Evolutionary conservation across 2,888 invertebrate species (phyloP), one percentile per base, ranked within the genome.

Genomic region (Netelia melanura): DNA sequence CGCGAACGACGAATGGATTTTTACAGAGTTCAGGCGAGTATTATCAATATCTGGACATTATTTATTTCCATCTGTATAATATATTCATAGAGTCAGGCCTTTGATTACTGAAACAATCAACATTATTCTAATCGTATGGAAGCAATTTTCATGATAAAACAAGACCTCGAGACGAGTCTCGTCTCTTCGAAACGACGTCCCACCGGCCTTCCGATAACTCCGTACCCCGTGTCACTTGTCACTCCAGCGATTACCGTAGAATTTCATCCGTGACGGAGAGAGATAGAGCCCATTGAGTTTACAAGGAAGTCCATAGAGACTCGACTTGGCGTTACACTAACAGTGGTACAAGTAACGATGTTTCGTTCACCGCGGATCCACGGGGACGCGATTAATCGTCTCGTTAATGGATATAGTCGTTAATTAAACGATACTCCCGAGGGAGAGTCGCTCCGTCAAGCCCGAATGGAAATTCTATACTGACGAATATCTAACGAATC

Each of bases 401-500:
- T 88, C 86, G 88, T 90, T 90, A 88, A 90, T 89, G 88, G 88
- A 85, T 81, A 82, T 81, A 87, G 88, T 90, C 89, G 89, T 91
- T 91, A 90, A 89, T 90, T 89, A 90, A 86, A 88, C 76, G 82
- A 84, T 86, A 70, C 76, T 79, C 82, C 77, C 81, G 86, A 76
- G 86, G 74, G 87, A 84, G 82, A n/a, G 30, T 72, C 25, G 65
- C 17, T 43, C 1, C 17, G 6, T 11, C 58, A 30, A 58, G 75
- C 52, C 21, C 65, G 21, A 70, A 78, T 38, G 71, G 38, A 38
- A 64, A 67, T 64, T 54, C 54, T 23, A 21, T 21, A 38, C 58
- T 56, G 72, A 85, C 75, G 56, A 76, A 79, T 80, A 56, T 76
- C 82, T 75, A 43, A 65, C 56, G 56, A 56, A 61, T n/a, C 25